Conservation (phyloP, 64 coral and sea anemone genomes). For the Pocillopora verrucosa region DNA sequence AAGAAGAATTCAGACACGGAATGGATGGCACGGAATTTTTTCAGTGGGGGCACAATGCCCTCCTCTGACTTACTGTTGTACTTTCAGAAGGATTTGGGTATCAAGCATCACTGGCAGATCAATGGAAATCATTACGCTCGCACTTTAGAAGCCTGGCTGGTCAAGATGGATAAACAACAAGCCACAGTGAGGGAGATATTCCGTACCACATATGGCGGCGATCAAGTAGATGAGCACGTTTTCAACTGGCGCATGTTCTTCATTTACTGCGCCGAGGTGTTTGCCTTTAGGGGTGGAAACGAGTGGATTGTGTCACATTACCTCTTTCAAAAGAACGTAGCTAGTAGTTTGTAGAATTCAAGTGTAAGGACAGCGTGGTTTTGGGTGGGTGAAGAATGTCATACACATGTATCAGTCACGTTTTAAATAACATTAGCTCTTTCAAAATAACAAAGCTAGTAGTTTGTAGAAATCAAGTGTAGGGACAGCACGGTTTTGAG, state of each 20-base stretch:
- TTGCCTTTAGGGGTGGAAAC: constrained; percentile 77
- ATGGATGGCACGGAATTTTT: constrained; percentile 92
- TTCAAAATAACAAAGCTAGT: constrained; percentile 51
- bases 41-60: constrained; percentile 85
- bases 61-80: constrained; percentile 80
- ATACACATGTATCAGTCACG: too few species aligned
- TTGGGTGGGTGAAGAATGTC: not conserved
- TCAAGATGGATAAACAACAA: constrained; percentile 62
- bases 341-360: constrained; percentile 42
- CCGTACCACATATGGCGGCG: constrained; percentile 44
- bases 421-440: constrained; percentile 38
- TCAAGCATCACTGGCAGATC: constrained; percentile 76
- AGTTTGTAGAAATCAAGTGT: constrained; percentile 20
- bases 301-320: constrained; percentile 86
- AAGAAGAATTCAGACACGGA: constrained; percentile 86
- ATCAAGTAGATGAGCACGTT: constrained; percentile 60
- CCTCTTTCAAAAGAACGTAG: constrained; percentile 61
- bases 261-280: constrained; percentile 83
- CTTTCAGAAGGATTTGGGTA: constrained; percentile 75
- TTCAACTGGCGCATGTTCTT: constrained; percentile 98
- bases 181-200: constrained; percentile 57
- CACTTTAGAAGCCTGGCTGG: constrained; percentile 82
- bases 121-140: constrained; percentile 79
- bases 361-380: not conserved
- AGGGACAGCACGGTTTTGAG: not conserved